Percentiles rank a stretch among this genome's conserved stretches.
These are phyloP conservation scores for Enteromius thamalakanensis DNA, from an alignment of 2,797 vertebrate genomes.

Conservation along the genomic window DNA sequence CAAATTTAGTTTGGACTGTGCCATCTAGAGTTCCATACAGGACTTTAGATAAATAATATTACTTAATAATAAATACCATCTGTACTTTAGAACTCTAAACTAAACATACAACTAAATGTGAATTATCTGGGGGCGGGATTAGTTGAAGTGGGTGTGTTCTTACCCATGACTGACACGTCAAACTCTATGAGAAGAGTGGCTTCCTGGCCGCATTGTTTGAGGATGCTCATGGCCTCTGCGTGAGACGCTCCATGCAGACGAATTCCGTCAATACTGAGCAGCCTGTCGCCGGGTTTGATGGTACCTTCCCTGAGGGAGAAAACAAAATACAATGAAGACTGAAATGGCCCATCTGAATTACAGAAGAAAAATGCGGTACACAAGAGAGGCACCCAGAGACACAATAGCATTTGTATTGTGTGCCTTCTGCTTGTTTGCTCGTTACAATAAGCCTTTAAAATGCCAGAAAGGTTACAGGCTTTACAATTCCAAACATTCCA, in stretches of 20 bases:
- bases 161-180: conserved; percentile 97
- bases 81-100: no score
- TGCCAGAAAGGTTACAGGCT: neutral
- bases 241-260: conserved; percentile 92
- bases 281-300: conserved; percentile 90
- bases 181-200: conserved; percentile 94
- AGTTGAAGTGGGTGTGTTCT: conserved; percentile 50
- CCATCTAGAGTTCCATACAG: neutral
- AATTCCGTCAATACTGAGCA: conserved; percentile 96
- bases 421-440: neutral
- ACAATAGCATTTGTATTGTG: neutral
- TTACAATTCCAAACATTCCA: conserved; percentile 3
- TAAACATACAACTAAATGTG: neutral
- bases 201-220: conserved; percentile 97
- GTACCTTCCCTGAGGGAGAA: conserved; percentile 87
- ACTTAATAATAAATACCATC: no score
- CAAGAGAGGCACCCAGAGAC: neutral
- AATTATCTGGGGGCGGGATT: neutral
- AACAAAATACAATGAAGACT: conserved; percentile 19
- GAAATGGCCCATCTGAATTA: conserved; percentile 2
- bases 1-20: neutral
- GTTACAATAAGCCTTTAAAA: conserved; percentile 16
- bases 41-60: neutral
- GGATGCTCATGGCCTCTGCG: conserved; percentile 94
- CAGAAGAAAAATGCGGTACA: neutral